These are phyloP conservation scores for Hybos culiciformis DNA, from an alignment of 2,888 invertebrate species.

Conservation along the genomic window DNA sequence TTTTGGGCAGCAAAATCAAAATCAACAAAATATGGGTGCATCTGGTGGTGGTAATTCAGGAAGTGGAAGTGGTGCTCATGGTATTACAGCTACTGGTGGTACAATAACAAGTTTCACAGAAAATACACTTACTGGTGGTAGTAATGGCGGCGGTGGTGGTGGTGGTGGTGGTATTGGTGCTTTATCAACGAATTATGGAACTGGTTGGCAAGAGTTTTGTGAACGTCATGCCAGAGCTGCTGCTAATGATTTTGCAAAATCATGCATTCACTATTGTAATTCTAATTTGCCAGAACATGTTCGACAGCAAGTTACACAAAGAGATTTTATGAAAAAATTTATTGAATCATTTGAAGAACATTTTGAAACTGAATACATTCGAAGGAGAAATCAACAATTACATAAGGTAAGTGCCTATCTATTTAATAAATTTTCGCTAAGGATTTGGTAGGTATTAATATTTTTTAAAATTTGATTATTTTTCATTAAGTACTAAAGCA, in stretches of 20 bases:
- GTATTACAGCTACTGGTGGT: background rate
- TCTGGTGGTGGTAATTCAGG: background rate
- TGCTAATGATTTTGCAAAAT: constrained; percentile 78
- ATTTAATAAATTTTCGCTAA: too few relatives aligned
- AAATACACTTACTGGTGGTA: background rate
- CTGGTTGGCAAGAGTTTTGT: constrained; percentile 72
- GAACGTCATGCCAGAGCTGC: constrained; percentile 75
- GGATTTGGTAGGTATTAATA: too few relatives aligned
- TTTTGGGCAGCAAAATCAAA: too few relatives aligned
- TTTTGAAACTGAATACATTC: constrained; percentile 64
- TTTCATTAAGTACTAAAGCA: too few relatives aligned
- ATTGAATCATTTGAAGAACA: constrained; percentile 72
- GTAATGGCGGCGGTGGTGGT: constrained; percentile 15
- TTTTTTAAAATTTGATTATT: too few relatives aligned
- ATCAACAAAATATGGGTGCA: too few relatives aligned
- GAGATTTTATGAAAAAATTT: constrained; percentile 69
- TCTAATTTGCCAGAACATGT: constrained; percentile 53
- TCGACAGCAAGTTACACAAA: constrained; percentile 53
- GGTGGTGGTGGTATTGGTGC: constrained; percentile 17
- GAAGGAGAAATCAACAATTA: constrained; percentile 40
- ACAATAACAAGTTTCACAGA: background rate
- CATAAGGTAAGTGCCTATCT: too few relatives aligned
- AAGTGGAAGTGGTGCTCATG: background rate
- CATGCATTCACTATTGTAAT: constrained; percentile 65
- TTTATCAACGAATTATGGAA: constrained; percentile 38